Conservation (phyloP, 2,113 vertebrate genomes). For the Gadus macrocephalus region DNA sequence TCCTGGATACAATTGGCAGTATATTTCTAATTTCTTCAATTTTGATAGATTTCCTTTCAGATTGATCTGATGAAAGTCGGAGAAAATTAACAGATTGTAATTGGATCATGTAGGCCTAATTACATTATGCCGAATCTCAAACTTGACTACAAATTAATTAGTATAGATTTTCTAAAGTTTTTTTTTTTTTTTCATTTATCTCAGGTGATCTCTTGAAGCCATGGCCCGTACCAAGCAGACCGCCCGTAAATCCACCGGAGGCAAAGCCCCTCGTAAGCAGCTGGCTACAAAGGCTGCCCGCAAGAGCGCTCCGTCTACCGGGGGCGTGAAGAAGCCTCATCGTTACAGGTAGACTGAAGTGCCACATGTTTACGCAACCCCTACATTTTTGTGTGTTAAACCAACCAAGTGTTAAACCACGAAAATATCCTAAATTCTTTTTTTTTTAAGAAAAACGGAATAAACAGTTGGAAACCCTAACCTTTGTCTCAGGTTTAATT, state of each 20-base stretch:
- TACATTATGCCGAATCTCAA: too few relatives aligned
- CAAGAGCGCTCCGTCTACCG: slow-evolving; percentile 83
- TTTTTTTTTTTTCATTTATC: neutral
- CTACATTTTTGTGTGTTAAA: too few relatives aligned
- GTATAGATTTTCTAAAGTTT: too few relatives aligned
- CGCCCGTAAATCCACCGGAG: slow-evolving; percentile 82
- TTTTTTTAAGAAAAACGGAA: too few relatives aligned
- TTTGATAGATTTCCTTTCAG: too few relatives aligned
- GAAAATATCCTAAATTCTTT: too few relatives aligned
- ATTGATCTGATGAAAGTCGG: neutral
- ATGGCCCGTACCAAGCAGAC: slow-evolving; percentile 88
- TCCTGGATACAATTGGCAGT: neutral
- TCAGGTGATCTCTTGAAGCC: slow-evolving; percentile 47
- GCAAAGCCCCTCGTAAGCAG: slow-evolving; percentile 84
- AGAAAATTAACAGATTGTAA: neutral
- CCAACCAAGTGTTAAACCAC: too few relatives aligned
- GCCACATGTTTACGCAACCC: neutral
- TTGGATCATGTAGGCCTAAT: too few relatives aligned
- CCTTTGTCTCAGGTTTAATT: too few relatives aligned
- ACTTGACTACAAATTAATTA: too few relatives aligned
- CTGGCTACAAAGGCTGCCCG: slow-evolving; percentile 83
- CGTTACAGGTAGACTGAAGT: slow-evolving; percentile 74
- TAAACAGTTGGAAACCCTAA: too few relatives aligned
- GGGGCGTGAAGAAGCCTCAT: slow-evolving; percentile 86
- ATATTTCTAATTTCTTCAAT: neutral